These are phyloP conservation scores for Chrysocyon brachyurus DNA, from an alignment of 2,797 vertebrate species.

Conservation along the genomic window DNA sequence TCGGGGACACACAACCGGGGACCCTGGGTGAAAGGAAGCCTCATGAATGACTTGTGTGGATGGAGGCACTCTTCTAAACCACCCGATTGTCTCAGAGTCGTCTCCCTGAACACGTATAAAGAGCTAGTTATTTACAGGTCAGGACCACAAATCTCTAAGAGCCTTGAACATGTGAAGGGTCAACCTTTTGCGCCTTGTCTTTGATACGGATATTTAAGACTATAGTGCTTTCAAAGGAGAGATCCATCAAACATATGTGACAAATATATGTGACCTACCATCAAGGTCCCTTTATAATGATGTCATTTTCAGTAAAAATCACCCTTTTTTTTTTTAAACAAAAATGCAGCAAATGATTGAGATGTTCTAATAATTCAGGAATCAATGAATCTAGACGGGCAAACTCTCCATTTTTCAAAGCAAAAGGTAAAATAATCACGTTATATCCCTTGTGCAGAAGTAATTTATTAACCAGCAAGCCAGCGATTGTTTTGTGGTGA, in stretches of 20 bases:
- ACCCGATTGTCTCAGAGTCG: not conserved
- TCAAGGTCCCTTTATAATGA: slow-evolving; percentile 24
- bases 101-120: not conserved
- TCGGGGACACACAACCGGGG: slow-evolving; percentile 11
- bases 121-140: slow-evolving; percentile 27
- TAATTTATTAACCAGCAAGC: slow-evolving; percentile 54
- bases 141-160: slow-evolving; percentile 35
- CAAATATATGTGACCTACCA: not conserved
- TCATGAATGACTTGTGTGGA: not conserved
- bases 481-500: not conserved
- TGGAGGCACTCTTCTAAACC: not conserved
- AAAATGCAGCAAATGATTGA: slow-evolving; percentile 30
- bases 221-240: slow-evolving; percentile 38
- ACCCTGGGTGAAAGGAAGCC: not conserved
- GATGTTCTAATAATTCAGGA: slow-evolving; percentile 21
- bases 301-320: slow-evolving; percentile 38
- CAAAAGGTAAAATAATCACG: slow-evolving; percentile 49
- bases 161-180: not conserved
- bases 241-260: slow-evolving; percentile 52
- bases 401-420: slow-evolving; percentile 50
- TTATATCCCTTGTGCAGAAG: not conserved
- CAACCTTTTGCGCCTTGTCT: slow-evolving; percentile 14
- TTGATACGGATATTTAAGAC: slow-evolving; percentile 32
- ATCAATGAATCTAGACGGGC: slow-evolving; percentile 4
- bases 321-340: slow-evolving; percentile 29